Conservation (phyloP, 2,888 invertebrate genomes). For the Arrhopalites spinosus region DNA sequence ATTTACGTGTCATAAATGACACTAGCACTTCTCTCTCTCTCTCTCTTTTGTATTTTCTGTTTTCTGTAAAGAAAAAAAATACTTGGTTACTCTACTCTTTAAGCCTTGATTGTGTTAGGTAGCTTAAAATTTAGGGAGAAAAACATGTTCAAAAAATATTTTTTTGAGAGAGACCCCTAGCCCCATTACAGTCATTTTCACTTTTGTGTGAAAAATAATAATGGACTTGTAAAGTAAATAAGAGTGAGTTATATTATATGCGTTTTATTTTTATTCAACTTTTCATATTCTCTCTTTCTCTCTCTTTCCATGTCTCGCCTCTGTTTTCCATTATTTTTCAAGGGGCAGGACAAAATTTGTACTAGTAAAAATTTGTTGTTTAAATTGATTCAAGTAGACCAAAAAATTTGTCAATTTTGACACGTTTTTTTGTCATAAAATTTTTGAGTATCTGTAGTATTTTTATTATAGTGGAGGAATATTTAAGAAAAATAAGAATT, state of each 20-base stretch:
- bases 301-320: background rate
- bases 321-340: too few species aligned
- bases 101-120: background rate
- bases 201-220: conserved; percentile 32
- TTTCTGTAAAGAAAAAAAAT: too few species aligned
- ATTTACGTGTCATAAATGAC: conserved; percentile 33
- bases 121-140: background rate
- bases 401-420: too few species aligned
- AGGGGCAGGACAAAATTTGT: too few species aligned
- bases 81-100: background rate
- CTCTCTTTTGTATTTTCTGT: background rate
- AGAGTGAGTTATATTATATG: background rate
- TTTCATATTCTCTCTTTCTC: background rate
- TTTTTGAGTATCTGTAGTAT: too few species aligned
- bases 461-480: too few species aligned
- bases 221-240: conserved; percentile 24
- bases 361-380: too few species aligned
- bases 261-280: background rate
- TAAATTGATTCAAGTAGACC: too few species aligned
- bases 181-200: conserved; percentile 25
- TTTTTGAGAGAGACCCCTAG: too few species aligned
- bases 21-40: conserved; percentile 13
- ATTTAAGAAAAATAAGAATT: too few species aligned
- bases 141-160: background rate
- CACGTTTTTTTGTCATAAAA: too few species aligned